phyloP scores from a whole-genome alignment of 2,888 invertebrate species.

The Diplazon laetatorius region DNA sequence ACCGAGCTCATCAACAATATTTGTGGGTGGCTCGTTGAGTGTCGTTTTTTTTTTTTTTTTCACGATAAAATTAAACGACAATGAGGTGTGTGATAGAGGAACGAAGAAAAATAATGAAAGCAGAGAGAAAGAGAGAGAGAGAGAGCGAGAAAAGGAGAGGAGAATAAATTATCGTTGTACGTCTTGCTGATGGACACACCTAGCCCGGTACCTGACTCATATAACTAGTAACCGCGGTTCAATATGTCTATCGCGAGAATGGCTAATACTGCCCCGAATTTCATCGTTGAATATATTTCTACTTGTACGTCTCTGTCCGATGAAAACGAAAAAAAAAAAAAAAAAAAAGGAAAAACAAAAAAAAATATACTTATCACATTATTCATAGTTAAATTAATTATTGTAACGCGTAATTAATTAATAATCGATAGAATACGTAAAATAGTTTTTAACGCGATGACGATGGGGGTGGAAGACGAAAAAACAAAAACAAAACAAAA shows the following conservation, averaged over 20 bases:
- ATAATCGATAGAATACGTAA: conserved; percentile 52
- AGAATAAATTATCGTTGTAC: conserved; percentile 45
- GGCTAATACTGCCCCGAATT: conserved; percentile 68
- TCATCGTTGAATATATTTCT: conserved; percentile 67
- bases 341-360: too few relatives aligned
- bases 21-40: conserved; percentile 20
- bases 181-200: conserved; percentile 60
- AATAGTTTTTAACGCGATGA: conserved; percentile 16
- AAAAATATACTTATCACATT: conserved; percentile 48
- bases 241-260: conserved; percentile 61
- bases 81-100: conserved; percentile 5
- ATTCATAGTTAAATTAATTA: conserved; percentile 42
- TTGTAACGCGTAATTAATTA: conserved; percentile 50
- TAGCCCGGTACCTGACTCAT: conserved; percentile 61
- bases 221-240: conserved; percentile 55
- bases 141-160: conserved; percentile 2
- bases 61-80: conserved; percentile 50
- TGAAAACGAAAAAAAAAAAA: conserved; percentile 42
- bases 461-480: too few relatives aligned
- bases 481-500: conserved; percentile 20
- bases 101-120: conserved; percentile 8
- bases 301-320: conserved; percentile 59
- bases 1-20: conserved; percentile 61
- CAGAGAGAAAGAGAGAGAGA: neutral
- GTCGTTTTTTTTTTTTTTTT: conserved; percentile 22